Evolutionary conservation across 2,113 vertebrate species (phyloP).

Genomic region (Carollia perspicillata): DNA sequence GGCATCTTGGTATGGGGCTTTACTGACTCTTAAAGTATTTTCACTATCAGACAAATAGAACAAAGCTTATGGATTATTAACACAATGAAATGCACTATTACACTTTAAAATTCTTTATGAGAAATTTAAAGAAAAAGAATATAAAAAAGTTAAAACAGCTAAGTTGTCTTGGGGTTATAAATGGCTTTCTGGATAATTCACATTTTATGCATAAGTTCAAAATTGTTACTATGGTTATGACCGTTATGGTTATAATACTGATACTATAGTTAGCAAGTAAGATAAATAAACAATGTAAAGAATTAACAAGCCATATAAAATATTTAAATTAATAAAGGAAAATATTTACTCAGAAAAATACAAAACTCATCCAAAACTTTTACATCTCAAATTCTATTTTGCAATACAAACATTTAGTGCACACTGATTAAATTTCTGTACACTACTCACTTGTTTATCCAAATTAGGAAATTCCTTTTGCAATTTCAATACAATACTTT

Average conservation of each 20-base stretch:
- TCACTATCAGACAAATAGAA: not conserved
- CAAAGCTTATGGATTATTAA: not conserved
- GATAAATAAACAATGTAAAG: not conserved
- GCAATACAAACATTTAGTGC: not conserved
- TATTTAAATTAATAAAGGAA: not conserved
- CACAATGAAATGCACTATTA: not conserved
- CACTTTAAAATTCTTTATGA: not conserved
- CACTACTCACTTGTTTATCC: constrained; percentile 88
- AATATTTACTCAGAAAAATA: not conserved
- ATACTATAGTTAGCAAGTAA: not conserved
- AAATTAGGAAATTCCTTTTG: constrained; percentile 90
- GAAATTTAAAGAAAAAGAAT: not conserved
- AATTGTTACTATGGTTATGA: not conserved
- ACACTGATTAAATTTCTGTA: not conserved
- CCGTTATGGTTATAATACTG: not conserved
- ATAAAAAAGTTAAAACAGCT: not conserved
- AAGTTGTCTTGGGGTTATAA: not conserved
- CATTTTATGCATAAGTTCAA: not conserved
- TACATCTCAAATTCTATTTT: not conserved
- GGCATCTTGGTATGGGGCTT: not conserved
- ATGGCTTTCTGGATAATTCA: not conserved
- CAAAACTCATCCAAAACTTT: not conserved
- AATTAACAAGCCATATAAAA: not conserved
- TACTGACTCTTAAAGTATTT: not conserved
- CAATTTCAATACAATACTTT: constrained; percentile 89